phyloP scores from a whole-genome alignment of 1,140 invertebrate genomes.

The Drosophila jambulina region DNA sequence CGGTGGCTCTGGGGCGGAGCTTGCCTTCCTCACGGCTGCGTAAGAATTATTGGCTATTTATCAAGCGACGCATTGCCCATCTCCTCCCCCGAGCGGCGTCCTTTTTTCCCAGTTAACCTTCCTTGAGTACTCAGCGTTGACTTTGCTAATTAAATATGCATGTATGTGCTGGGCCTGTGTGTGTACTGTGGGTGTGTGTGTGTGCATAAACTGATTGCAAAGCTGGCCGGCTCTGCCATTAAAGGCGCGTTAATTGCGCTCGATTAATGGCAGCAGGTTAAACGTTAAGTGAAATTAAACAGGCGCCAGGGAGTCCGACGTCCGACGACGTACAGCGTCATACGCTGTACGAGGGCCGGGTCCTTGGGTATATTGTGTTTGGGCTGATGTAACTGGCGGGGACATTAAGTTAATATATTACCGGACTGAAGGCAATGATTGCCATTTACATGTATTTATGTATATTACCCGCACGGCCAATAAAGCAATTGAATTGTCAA shows the following conservation, averaged over 20 bases:
- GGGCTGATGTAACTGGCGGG: slow-evolving; percentile 26
- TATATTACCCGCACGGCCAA: slow-evolving; percentile 8
- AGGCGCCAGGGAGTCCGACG: slow-evolving; percentile 64
- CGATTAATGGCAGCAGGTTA: slow-evolving; percentile 83
- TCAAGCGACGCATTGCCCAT: slow-evolving; percentile 70
- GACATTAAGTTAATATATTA: slow-evolving; percentile 34
- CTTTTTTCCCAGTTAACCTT: slow-evolving; percentile 28
- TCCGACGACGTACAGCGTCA: too few relatives aligned
- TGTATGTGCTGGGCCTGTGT: slow-evolving; percentile 39
- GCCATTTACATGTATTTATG: slow-evolving; percentile 21
- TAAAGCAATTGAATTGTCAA: slow-evolving; percentile 17
- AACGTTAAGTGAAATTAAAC: slow-evolving; percentile 83
- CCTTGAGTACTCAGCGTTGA: slow-evolving; percentile 54
- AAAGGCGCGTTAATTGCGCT: slow-evolving; percentile 81
- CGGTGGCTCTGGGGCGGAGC: slow-evolving; percentile 7
- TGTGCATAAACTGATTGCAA: slow-evolving; percentile 21
- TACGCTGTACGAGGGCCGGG: background rate
- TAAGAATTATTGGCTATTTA: slow-evolving; percentile 83
- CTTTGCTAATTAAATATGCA: slow-evolving; percentile 81
- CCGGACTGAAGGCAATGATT: slow-evolving; percentile 13
- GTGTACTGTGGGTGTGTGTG: slow-evolving; percentile 6
- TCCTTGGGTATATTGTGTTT: slow-evolving; percentile 13
- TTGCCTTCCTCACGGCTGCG: slow-evolving; percentile 60
- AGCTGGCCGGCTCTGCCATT: slow-evolving; percentile 59
- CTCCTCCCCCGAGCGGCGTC: background rate